Evolutionary conservation across 37 sponge, comb jelly and placozoan species (phyloP), one percentile per base, ranked within the genome.

Genomic region (Eunapius fragilis): DNA sequence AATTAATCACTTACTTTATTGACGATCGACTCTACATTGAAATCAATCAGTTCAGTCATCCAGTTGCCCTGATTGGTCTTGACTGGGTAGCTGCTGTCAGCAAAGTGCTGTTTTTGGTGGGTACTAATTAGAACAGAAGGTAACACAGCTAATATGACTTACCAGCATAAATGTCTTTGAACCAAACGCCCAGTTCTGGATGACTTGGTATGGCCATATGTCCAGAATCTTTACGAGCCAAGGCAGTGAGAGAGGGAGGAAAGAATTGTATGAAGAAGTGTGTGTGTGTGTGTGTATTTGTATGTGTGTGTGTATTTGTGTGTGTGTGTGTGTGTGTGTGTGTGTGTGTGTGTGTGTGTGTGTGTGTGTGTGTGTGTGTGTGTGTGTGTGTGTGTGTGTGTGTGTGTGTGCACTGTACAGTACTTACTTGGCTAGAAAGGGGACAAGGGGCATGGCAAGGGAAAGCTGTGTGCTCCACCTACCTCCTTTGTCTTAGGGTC

Each of bases 31-130:
- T 81, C 31, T 3, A 88, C 78, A 67, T 81, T 37, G 35, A 82
- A 88, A 35, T 82, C 78, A n/a, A 88, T 71, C n/a, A 88, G 48
- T 17, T 71, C 58, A 38, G 76, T 74, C 28, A 88, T 82, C 88
- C 88, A 88, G 68, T 82, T 88, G 24, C 83, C 78, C 49, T 88
- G 88, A 50, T 88, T 88, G 49, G 81, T 80, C 47, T 88, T 76
- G 3, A 88, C 71, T 74, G 88, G 88, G 75, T 88, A 88, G 25
- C 48, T 75, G 31, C 77, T 84, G 45, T 58, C 76, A 35, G 82
- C 83, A 88, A 88, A 88, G 6, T 76, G 78, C 88, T 88, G 50
- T 23, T 26, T 11, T 10, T 38, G 28, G 9, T 30, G 28, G 3
- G 71, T 25, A 7, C 28, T 28, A 70, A 28, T 30, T 41, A 30